phyloP scores from a whole-genome alignment of 2,888 invertebrate genomes.

The Altica lythri region DNA sequence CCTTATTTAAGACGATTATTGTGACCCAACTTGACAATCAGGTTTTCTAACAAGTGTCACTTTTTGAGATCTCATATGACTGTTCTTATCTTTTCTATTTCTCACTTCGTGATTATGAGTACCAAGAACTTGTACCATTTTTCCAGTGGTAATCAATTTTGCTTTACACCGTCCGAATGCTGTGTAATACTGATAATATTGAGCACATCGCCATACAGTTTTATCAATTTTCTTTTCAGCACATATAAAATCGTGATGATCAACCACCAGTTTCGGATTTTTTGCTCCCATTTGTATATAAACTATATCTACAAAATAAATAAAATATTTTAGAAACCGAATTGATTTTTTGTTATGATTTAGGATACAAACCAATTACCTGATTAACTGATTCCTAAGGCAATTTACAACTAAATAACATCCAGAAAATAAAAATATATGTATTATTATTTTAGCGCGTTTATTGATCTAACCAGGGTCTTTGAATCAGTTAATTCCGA shows the following conservation, averaged over 20 bases:
- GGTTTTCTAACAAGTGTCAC: constrained; percentile 37
- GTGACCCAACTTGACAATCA: too few species aligned
- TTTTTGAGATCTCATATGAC: constrained; percentile 36
- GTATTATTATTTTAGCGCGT: too few species aligned
- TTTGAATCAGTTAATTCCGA: too few species aligned
- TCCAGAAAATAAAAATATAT: too few species aligned
- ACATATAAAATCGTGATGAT: constrained; percentile 40
- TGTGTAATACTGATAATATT: constrained; percentile 43
- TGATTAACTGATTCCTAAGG: too few species aligned
- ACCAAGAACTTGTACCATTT: constrained; percentile 39
- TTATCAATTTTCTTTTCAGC: constrained; percentile 34
- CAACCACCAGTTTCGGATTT: constrained; percentile 44
- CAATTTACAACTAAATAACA: too few species aligned
- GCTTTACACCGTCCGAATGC: constrained; percentile 41
- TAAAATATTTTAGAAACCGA: too few species aligned
- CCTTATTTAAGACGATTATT: too few species aligned
- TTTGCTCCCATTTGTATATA: constrained; percentile 44
- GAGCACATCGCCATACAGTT: constrained; percentile 44
- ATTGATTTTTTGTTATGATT: too few species aligned
- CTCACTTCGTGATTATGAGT: constrained; percentile 36
- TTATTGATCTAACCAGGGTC: too few species aligned
- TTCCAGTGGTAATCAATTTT: constrained; percentile 39
- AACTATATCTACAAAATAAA: constrained; percentile 43
- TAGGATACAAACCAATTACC: too few species aligned
- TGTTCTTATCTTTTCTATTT: constrained; percentile 28